A percentile compares a stretch with the other conserved stretches of the same genome.
These are phyloP conservation scores for Abrostola triplasia DNA, from an alignment of 2,888 invertebrate genomes.

Conservation along the genomic window DNA sequence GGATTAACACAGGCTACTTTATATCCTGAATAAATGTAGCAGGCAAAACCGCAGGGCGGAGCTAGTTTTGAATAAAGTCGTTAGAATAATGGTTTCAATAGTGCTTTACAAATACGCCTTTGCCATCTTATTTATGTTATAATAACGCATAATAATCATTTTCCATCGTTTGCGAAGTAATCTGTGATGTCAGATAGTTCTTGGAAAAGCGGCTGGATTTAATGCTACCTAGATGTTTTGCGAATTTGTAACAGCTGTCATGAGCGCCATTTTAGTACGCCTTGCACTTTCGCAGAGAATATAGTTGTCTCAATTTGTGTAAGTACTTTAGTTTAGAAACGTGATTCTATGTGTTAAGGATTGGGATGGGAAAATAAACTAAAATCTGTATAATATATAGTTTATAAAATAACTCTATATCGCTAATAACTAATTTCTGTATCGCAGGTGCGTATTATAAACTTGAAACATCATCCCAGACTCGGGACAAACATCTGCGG, in stretches of 20 bases:
- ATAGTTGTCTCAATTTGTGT: not conserved
- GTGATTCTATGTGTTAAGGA: too few species aligned
- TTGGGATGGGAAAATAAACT: too few species aligned
- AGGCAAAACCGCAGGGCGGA: too few species aligned
- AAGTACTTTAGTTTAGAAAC: not conserved
- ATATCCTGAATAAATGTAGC: too few species aligned
- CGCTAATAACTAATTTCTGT: too few species aligned
- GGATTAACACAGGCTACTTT: too few species aligned
- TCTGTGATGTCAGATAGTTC: slow-evolving; percentile 11
- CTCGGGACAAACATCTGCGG: too few species aligned
- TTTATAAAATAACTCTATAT: too few species aligned
- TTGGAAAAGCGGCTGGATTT: slow-evolving; percentile 3
- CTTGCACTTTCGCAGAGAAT: not conserved
- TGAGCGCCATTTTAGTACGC: not conserved
- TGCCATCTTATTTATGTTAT: slow-evolving; percentile 5
- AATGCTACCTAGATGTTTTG: slow-evolving; percentile 9
- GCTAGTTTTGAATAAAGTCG: not conserved
- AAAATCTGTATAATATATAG: too few species aligned
- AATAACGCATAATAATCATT: slow-evolving; percentile 2
- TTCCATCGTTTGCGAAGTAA: not conserved
- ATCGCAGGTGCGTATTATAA: too few species aligned
- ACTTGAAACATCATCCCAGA: too few species aligned
- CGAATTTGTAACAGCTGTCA: slow-evolving; percentile 26
- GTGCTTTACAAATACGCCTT: not conserved
- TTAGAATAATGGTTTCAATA: not conserved